phyloP scores from a whole-genome alignment of 2,888 invertebrate species.

The Ennomos erosarius region DNA sequence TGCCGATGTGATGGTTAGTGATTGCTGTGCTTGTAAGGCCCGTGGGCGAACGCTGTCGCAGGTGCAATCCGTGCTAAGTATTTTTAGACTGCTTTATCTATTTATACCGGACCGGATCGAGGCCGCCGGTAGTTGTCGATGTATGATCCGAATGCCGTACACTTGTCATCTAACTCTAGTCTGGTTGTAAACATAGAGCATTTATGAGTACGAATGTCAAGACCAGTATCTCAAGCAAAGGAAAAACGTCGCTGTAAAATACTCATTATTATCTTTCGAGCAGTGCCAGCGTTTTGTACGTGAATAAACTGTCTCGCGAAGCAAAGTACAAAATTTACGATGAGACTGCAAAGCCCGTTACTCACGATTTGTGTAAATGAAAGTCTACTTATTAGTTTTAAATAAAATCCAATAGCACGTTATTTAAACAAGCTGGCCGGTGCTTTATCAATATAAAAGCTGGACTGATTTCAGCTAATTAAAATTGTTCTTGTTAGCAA shows the following conservation, averaged over 20 bases:
- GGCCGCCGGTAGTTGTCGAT: conserved; percentile 63
- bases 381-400: no score
- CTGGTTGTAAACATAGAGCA: conserved; percentile 21
- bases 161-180: conserved; percentile 36
- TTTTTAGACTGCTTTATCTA: conserved; percentile 73
- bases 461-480: conserved; percentile 3
- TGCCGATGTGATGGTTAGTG: conserved; percentile 20
- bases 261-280: no score
- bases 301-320: no score
- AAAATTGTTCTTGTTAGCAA: neutral
- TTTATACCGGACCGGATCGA: conserved; percentile 78
- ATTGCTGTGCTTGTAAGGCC: conserved; percentile 24
- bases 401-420: no score
- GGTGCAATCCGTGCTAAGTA: conserved; percentile 75
- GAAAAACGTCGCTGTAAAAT: neutral
- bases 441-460: neutral
- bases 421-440: neutral
- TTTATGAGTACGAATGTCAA: conserved; percentile 16
- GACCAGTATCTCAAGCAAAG: conserved; percentile 11
- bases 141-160: conserved; percentile 56
- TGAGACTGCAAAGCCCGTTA: no score
- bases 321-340: no score
- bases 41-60: conserved; percentile 51
- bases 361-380: no score
- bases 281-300: no score